Evolutionary conservation across 2,797 vertebrate genomes (phyloP).

Genomic region (Sebastolobus altivelis): DNA sequence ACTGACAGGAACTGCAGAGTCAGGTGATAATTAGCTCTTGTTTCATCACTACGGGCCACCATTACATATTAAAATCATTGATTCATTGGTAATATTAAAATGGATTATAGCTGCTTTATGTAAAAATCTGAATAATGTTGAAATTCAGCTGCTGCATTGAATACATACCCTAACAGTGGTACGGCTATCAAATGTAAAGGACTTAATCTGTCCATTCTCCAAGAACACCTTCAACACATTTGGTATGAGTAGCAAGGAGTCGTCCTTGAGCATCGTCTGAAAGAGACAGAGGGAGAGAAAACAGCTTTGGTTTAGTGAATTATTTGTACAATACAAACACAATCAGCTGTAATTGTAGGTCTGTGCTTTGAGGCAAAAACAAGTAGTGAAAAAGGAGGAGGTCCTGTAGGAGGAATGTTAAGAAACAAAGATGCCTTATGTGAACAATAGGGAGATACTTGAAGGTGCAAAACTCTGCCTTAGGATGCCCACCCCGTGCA

Average conservation of each 20-base stretch:
- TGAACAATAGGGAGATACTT: conserved; percentile 30
- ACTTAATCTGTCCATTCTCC: conserved; percentile 99
- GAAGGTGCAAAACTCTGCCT: conserved; percentile 43
- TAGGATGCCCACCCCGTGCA: conserved; percentile 34
- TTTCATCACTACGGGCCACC: background rate
- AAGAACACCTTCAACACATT: conserved; percentile 99
- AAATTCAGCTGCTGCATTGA: background rate
- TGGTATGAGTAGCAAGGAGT: conserved; percentile 97
- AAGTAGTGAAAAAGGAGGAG: conserved; percentile 17
- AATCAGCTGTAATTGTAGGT: conserved; percentile 30
- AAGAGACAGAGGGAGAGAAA: conserved; percentile 63
- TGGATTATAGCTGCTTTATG: background rate
- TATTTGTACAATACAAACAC: conserved; percentile 32
- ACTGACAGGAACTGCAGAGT: background rate
- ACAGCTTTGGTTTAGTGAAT: conserved; percentile 20
- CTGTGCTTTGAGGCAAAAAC: conserved; percentile 38
- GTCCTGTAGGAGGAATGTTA: background rate
- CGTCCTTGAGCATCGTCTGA: conserved; percentile 97
- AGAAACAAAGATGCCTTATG: conserved; percentile 25
- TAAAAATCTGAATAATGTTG: background rate
- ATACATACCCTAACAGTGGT: conserved; percentile 96
- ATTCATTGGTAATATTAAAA: conserved; percentile 8
- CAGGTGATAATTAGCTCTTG: background rate
- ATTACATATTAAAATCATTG: background rate
- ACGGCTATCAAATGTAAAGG: conserved; percentile 97